phyloP scores from a whole-genome alignment of 2,113 vertebrate genomes.

The Eurypyga helias region DNA sequence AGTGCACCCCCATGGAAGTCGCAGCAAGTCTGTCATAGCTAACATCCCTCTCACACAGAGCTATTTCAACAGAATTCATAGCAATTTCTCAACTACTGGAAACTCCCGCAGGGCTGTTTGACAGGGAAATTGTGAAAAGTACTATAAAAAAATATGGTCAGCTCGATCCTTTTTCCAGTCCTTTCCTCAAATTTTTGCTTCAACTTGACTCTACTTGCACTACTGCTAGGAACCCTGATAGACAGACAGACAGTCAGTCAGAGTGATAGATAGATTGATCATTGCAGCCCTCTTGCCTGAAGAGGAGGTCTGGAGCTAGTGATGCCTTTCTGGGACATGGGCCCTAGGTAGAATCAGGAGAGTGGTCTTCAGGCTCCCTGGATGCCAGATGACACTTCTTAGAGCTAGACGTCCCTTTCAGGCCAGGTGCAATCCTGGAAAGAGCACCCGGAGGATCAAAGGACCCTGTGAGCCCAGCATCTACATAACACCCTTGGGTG shows the following conservation, averaged over 20 bases:
- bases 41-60: not conserved
- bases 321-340: not conserved
- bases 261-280: not conserved
- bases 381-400: not conserved
- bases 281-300: not conserved
- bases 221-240: not conserved
- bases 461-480: not conserved
- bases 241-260: no score
- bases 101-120: not conserved
- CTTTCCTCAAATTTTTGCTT: not conserved
- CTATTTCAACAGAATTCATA: not conserved
- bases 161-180: not conserved
- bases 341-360: not conserved
- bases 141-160: no score
- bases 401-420: not conserved
- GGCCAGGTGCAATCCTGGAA: not conserved
- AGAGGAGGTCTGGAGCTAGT: not conserved
- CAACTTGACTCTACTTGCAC: not conserved
- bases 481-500: not conserved
- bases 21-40: not conserved
- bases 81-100: not conserved
- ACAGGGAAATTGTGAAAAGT: not conserved
- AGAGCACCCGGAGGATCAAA: not conserved
- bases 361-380: not conserved
- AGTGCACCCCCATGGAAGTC: not conserved